Percentiles rank a stretch among this genome's conserved stretches.
Evolutionary conservation across 2,113 vertebrate genomes (phyloP).

Genomic region (Daphoenositta chrysoptera): DNA sequence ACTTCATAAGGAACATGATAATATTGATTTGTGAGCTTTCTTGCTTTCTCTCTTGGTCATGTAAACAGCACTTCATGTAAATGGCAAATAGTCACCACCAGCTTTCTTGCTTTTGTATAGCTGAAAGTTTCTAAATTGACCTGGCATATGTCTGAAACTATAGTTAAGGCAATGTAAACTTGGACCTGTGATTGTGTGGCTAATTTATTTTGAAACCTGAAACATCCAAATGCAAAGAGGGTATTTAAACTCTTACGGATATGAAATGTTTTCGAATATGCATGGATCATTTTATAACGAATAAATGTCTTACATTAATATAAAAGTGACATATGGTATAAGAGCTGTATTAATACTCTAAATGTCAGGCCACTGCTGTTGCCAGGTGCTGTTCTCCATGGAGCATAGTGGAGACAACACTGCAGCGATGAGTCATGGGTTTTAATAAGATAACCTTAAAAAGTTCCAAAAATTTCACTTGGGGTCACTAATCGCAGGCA

Average conservation of each 20-base stretch:
- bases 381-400: neutral
- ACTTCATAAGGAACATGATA: neutral
- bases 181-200: neutral
- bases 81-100: neutral
- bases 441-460: neutral
- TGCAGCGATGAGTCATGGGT: neutral
- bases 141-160: neutral
- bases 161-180: neutral
- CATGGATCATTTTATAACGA: neutral
- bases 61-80: neutral
- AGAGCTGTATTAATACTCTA: neutral
- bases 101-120: neutral
- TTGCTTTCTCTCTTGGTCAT: neutral
- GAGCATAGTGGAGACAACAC: neutral
- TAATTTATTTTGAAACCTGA: neutral
- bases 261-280: neutral
- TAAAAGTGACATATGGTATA: neutral
- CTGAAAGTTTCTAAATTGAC: neutral
- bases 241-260: neutral
- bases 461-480: neutral
- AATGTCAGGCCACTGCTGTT: neutral
- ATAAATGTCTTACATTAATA: neutral
- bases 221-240: neutral
- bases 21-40: neutral
- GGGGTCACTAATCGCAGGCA: accelerated